Evolutionary conservation across 2,888 invertebrate species (phyloP), one percentile per base, ranked within the genome.

Genomic region (Hartigia nigra): DNA sequence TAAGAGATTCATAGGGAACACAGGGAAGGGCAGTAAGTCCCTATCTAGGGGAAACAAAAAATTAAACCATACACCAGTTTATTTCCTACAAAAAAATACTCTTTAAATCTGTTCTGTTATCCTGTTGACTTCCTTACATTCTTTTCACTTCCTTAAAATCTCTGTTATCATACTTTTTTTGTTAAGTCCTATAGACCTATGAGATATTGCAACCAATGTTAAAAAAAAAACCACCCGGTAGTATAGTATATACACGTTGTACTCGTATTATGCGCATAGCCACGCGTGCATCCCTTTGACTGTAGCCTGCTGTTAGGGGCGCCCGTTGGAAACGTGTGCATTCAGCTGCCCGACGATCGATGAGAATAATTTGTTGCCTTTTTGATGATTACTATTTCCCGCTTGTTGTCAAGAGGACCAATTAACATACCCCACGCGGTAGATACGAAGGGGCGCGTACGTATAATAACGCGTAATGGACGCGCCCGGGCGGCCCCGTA

Each of bases 331-430:
- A 31, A 34, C 72, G 72, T 3, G 72, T 34, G 72, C 72, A 34
- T 34, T 31, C 34, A 72, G 72, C 77, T 35, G 39, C 32, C 72
- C 31, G 79, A 82, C 83, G 87, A 87, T 88, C 89, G 88, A 89
- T 89, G 87, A 80, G 86, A 90, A 88, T 89, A 87, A 90, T 89
- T 89, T 87, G 85, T 86, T 85, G 86, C 82, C 86, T 86, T 86
- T 88, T 88, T 85, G 83, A 83, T 84, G 85, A 88, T 88, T 86
- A 86, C 85, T 84, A 82, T 86, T 84, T 83, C 85, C 83, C 81
- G 82, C 80, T 80, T 81, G 79, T 76, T 78, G 72, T 72, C 72
- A 72, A 72, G 72, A 72, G 72, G 72, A 12, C 72, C 72, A 72
- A 72, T 72, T 72, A 72, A 72, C 72, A 34, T 72, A 34, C 32